Evolutionary conservation across 1,140 invertebrate genomes (phyloP).

Genomic region (Drosophila gunungcola): DNA sequence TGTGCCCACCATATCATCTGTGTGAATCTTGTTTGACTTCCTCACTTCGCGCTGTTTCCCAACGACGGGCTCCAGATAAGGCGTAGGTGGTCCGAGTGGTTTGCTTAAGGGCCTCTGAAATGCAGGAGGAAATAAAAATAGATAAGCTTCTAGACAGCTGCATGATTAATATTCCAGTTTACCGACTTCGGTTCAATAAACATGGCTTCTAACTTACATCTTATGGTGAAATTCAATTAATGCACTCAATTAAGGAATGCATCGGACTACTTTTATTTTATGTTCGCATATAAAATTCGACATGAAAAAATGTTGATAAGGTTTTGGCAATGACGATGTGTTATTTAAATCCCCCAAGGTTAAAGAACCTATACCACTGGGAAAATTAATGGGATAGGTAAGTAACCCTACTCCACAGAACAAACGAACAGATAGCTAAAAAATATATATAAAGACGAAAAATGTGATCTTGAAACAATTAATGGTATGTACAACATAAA

Average conservation of each 20-base stretch:
- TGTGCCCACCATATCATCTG: conserved; percentile 17
- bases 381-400: conserved; percentile 9
- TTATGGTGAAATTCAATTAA: conserved; percentile 4
- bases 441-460: too few species aligned
- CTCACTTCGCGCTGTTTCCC: conserved; percentile 4
- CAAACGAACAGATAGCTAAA: too few species aligned
- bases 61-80: conserved; percentile 12
- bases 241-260: not conserved
- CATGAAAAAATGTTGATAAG: not conserved
- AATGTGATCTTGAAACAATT: too few species aligned
- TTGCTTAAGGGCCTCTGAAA: conserved; percentile 5
- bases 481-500: too few species aligned
- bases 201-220: too few species aligned
- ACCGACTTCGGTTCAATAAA: not conserved
- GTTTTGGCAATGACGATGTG: not conserved
- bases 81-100: conserved; percentile 14
- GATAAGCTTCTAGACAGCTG: not conserved
- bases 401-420: too few species aligned
- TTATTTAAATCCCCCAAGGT: too few species aligned
- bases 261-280: not conserved
- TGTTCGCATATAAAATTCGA: too few species aligned
- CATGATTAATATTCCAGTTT: not conserved
- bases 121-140: not conserved
- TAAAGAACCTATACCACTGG: not conserved
- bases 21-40: conserved; percentile 46